Evolutionary conservation across 2,113 vertebrate genomes (phyloP).

Genomic region (Dasyurus viverrinus): DNA sequence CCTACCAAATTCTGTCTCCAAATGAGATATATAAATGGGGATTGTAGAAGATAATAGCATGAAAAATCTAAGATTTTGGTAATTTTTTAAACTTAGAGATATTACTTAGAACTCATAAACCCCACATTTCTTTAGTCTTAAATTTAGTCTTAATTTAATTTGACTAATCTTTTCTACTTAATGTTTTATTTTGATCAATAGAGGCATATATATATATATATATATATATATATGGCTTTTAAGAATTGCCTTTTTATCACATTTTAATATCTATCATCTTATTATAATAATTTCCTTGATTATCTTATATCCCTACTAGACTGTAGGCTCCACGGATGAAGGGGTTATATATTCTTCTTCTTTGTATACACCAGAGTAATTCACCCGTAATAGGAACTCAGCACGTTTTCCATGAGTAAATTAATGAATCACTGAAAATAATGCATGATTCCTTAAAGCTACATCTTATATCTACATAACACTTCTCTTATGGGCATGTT

Average conservation of each 20-base stretch:
- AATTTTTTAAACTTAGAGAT: background rate
- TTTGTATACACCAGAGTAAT: background rate
- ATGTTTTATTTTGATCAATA: conserved; percentile 27
- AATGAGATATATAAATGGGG: background rate
- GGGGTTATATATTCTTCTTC: background rate
- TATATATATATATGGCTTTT: conserved; percentile 5
- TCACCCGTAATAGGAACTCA: background rate
- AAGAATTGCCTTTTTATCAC: conserved; percentile 16
- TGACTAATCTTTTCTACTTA: background rate
- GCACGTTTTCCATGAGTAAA: background rate
- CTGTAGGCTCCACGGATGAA: background rate
- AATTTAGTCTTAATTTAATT: background rate
- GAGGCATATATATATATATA: background rate
- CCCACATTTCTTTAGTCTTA: background rate
- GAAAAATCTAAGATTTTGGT: background rate
- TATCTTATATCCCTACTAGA: background rate
- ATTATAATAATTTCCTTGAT: background rate
- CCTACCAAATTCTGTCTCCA: background rate
- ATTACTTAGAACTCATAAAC: background rate
- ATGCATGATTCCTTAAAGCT: background rate
- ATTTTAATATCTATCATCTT: background rate
- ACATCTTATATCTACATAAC: background rate
- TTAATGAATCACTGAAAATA: background rate
- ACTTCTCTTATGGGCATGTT: background rate
- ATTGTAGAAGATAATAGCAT: background rate